These are phyloP conservation scores for Altica lythri DNA, from an alignment of 2,888 invertebrate species.

Conservation along the genomic window DNA sequence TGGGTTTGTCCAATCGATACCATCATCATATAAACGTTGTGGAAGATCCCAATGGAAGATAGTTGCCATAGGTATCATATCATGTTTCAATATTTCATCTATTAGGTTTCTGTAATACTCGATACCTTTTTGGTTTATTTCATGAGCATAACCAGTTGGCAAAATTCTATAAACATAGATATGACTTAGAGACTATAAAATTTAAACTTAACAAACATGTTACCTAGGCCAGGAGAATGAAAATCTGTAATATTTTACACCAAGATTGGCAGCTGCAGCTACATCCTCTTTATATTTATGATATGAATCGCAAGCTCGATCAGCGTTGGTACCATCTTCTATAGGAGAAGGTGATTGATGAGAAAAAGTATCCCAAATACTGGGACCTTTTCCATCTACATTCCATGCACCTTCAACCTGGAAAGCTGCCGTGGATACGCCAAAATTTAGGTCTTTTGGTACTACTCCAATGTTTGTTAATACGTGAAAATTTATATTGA, in stretches of 20 bases:
- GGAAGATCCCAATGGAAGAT: conserved; percentile 47
- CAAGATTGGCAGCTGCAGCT: conserved; percentile 60
- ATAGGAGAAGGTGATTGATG: conserved; percentile 15
- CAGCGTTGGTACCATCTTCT: conserved; percentile 58
- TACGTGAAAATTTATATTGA: too few relatives aligned
- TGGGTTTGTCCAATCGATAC: conserved; percentile 63
- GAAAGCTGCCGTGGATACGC: conserved; percentile 50
- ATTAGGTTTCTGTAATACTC: conserved; percentile 32
- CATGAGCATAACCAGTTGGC: too few relatives aligned
- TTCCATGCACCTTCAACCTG: conserved; percentile 56
- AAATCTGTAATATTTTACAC: conserved; percentile 61
- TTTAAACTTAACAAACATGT: too few relatives aligned
- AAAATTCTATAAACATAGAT: too few relatives aligned
- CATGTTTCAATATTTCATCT: background rate
- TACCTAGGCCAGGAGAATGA: conserved; percentile 42
- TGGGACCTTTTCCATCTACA: conserved; percentile 61
- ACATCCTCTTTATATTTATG: conserved; percentile 68
- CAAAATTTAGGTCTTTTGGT: conserved; percentile 48
- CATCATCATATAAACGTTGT: conserved; percentile 52
- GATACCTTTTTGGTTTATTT: conserved; percentile 58
- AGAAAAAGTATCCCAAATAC: conserved; percentile 30
- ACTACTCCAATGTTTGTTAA: too few relatives aligned
- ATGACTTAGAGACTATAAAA: too few relatives aligned
- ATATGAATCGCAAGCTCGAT: conserved; percentile 70
- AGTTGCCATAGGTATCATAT: conserved; percentile 41